phyloP scores from a whole-genome alignment of 2,113 vertebrate genomes.

The Dicaeum eximium region DNA sequence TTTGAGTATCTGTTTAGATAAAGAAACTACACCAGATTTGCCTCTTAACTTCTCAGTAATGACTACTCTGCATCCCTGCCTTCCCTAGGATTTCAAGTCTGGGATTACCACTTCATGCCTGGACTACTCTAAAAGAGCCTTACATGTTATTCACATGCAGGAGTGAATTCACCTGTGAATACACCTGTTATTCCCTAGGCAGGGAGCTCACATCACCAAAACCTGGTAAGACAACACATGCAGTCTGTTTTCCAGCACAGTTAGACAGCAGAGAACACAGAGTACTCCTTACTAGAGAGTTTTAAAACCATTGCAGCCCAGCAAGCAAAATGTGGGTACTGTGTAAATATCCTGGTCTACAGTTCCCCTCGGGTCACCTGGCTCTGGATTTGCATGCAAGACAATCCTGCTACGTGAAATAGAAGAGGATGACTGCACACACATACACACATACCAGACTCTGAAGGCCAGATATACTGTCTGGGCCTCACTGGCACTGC shows the following conservation, averaged over 20 bases:
- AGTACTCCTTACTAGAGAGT: conserved; percentile 34
- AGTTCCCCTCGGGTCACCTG: background rate
- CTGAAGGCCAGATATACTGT: background rate
- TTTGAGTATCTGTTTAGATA: background rate
- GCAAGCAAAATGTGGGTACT: conserved; percentile 48
- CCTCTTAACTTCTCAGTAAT: background rate
- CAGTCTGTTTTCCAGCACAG: conserved; percentile 30
- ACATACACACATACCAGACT: background rate
- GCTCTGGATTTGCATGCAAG: background rate
- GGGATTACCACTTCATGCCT: background rate
- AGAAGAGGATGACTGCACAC: background rate
- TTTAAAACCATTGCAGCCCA: conserved; percentile 52
- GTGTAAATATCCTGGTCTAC: conserved; percentile 38
- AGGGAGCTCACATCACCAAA: conserved; percentile 34
- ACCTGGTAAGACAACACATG: background rate
- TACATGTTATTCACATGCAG: background rate
- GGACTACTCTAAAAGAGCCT: background rate
- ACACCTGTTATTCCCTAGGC: background rate
- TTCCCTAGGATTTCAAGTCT: background rate
- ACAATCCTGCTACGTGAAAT: conserved; percentile 10
- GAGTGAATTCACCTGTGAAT: background rate
- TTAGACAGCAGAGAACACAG: conserved; percentile 53
- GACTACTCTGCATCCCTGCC: background rate
- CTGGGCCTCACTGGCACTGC: background rate
- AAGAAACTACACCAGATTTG: background rate